Base-by-base conservation (phyloP, 1,140 invertebrate genomes). In the Drosophila bipectinata region DNA sequence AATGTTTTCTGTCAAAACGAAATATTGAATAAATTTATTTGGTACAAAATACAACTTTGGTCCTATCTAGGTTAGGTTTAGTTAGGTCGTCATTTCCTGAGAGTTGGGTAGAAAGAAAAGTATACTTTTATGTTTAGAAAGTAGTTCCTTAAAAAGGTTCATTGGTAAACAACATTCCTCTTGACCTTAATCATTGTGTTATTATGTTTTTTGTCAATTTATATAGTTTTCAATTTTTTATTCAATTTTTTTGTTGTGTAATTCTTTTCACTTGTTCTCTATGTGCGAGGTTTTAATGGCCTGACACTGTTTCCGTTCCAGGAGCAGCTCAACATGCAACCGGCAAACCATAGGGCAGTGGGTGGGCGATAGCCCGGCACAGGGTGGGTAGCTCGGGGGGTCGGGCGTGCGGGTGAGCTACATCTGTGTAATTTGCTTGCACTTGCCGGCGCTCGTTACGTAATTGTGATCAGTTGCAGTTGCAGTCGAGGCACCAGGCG, bases 391-490 rank as follows among this genome's bases (percentile, higher is more conserved):
- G 30, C 34, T 37, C 41, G 48, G 26, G 44, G 39, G 44, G 2
- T 47, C 2, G 9, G 18, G 44, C 14, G 41, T 45, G 41, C 4
- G 41, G 41, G 41, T 41, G 60, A 61, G 55, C 47, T 69, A 60
- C 79, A 81, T 64, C 73, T 87, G 82, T 85, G 82, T 85, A 85
- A 85, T 85, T 85, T 87, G 81, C 81, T 78, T 75, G 69, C 81
- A 87, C 53, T 76, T 80, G 71, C 72, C 58, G 55, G 48, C 55
- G 24, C 32, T 56, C 62, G 57, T 58, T 53, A 52, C 72, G 82
- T 77, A 82, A 85, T 82, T 87, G 82, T 87, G 82, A 85, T 85
- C 82, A 77, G 82, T 68, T 76, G 79, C 79, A 75, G 63, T n/a
- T 48, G 66, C 61, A 47, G 14, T 30, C 24, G 32, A 44, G 30